phyloP scores from a whole-genome alignment of 2,113 vertebrate species.

The Aramus guarauna region DNA sequence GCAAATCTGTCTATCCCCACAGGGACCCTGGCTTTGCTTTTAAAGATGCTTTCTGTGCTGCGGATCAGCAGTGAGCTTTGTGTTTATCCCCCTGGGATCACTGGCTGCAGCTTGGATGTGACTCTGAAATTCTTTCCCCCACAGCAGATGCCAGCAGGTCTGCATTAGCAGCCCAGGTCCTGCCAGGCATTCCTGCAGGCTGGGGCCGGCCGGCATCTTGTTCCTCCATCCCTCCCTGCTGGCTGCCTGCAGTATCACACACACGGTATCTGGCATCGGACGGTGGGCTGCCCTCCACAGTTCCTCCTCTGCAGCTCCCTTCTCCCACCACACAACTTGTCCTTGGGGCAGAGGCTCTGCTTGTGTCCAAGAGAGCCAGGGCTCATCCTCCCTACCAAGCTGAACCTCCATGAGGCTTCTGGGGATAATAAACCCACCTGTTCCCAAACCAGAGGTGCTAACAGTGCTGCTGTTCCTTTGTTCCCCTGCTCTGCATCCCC shows the following conservation, averaged over 20 bases:
- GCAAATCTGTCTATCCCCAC: not conserved
- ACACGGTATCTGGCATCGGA: not conserved
- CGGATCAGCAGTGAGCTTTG: not conserved
- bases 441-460: not conserved
- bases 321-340: not conserved
- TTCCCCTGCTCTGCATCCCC: not conserved
- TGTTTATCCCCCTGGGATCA: not conserved
- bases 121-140: not conserved
- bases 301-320: not conserved
- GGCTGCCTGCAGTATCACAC: not conserved
- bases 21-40: not conserved
- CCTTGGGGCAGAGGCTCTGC: not conserved
- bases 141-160: not conserved
- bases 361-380: not conserved
- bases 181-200: not conserved
- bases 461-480: not conserved
- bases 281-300: rapidly evolving
- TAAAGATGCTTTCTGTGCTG: not conserved
- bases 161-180: not conserved
- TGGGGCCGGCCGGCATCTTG: not conserved
- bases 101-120: not conserved
- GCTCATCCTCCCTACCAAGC: not conserved
- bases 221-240: not conserved
- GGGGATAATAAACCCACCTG: not conserved
- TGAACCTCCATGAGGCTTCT: not conserved